Percentiles rank a stretch among this genome's conserved stretches.
phyloP scores from a whole-genome alignment of 2,888 invertebrate genomes.

The Falcaria lacertinaria region DNA sequence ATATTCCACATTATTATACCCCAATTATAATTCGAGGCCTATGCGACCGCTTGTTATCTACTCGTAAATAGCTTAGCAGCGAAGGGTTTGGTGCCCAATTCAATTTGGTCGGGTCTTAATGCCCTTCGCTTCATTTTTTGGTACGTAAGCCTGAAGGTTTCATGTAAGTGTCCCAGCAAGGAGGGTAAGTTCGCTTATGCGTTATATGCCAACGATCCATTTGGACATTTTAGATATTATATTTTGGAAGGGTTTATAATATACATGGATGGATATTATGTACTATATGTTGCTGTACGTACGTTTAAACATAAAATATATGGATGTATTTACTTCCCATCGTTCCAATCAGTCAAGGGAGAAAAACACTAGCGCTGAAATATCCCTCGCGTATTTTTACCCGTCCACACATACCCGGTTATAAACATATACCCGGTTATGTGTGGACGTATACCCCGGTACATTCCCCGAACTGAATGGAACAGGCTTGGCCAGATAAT shows the following conservation, averaged over 20 bases:
- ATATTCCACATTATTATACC: slow-evolving; percentile 61
- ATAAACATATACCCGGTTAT: background rate
- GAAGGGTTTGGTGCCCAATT: slow-evolving; percentile 59
- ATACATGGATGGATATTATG: no score
- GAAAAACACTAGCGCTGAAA: background rate
- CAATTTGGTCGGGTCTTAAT: slow-evolving; percentile 61
- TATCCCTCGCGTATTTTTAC: background rate
- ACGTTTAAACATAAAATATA: no score
- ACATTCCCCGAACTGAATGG: background rate
- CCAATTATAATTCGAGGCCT: slow-evolving; percentile 63
- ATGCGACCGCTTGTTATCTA: slow-evolving; percentile 58
- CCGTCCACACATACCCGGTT: background rate
- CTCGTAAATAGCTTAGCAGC: slow-evolving; percentile 68
- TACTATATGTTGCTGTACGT: no score
- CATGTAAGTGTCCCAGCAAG: slow-evolving; percentile 30
- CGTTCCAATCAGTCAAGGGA: background rate
- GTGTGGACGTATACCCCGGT: background rate
- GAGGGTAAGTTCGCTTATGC: slow-evolving; percentile 12
- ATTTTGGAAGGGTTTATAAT: no score
- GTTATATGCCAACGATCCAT: background rate
- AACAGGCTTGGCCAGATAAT: background rate
- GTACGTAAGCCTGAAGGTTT: slow-evolving; percentile 47
- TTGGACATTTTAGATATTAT: background rate
- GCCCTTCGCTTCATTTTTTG: slow-evolving; percentile 59
- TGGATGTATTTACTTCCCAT: background rate